A percentile compares a stretch with the other conserved stretches of the same genome.
Evolutionary conservation across 2,113 vertebrate genomes (phyloP).

Genomic region (Phrynocephalus versicolor): DNA sequence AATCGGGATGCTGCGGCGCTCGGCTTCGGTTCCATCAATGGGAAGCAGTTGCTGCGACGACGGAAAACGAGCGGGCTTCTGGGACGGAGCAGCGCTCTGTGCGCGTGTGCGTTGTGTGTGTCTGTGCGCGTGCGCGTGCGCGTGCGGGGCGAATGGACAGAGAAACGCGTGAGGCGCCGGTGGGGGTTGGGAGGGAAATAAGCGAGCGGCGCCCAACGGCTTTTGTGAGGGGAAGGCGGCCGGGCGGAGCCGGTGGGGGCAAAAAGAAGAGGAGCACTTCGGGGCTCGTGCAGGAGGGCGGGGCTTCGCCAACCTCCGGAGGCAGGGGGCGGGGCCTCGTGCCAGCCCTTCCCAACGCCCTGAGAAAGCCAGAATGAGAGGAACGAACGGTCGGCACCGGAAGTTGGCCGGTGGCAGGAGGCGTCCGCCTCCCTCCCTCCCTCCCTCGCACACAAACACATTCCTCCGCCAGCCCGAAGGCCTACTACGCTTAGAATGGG

Average conservation of each 20-base stretch:
- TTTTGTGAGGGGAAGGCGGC: not conserved
- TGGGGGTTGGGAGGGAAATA: not conserved
- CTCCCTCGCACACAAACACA: not conserved
- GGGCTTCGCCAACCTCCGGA: not conserved
- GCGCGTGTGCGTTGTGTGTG: too few species aligned
- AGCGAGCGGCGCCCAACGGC: not conserved
- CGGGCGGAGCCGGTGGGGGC: too few species aligned
- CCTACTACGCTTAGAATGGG: rapidly evolving
- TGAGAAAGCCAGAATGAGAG: conserved; percentile 10
- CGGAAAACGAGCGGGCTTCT: too few species aligned
- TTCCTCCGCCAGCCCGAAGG: conserved; percentile 52
- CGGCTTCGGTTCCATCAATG: not conserved
- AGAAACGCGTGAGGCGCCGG: not conserved
- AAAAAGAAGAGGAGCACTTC: too few species aligned
- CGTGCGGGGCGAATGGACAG: not conserved
- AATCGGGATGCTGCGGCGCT: not conserved
- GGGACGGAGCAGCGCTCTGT: too few species aligned
- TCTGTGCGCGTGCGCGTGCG: too few species aligned
- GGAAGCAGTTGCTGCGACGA: rapidly evolving
- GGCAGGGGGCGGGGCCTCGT: not conserved
- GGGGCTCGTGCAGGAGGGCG: not conserved
- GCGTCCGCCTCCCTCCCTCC: too few species aligned
- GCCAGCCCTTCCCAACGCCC: conserved; percentile 15
- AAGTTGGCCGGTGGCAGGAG: not conserved
- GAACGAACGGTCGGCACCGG: conserved; percentile 31